phyloP scores from a whole-genome alignment of 2,113 vertebrate genomes.

The Stictonetta naevosa region DNA sequence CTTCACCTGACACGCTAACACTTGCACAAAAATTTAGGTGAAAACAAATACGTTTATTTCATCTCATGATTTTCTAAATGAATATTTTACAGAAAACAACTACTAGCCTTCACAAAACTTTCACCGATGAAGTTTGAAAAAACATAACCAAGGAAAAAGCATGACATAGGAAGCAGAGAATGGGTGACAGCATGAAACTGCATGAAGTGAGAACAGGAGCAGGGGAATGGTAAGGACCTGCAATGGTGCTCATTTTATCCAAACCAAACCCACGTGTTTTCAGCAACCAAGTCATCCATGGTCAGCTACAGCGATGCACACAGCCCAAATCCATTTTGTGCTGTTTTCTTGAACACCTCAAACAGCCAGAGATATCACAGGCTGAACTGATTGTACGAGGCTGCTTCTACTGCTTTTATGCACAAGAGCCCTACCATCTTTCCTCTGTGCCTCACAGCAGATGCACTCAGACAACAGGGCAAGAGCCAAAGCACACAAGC shows the following conservation, averaged over 20 bases:
- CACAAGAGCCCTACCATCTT: rapidly evolving
- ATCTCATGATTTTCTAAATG: neutral
- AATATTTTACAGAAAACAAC: neutral
- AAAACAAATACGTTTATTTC: neutral
- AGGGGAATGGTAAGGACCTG: neutral
- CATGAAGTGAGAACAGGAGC: neutral
- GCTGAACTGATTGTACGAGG: neutral
- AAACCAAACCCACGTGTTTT: rapidly evolving
- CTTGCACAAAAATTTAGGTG: neutral
- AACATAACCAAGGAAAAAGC: neutral
- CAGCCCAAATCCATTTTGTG: neutral
- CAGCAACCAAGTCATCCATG: neutral
- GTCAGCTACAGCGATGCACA: rapidly evolving
- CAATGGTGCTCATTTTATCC: neutral
- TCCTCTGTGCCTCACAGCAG: neutral
- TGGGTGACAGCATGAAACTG: neutral
- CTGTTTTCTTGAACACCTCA: neutral
- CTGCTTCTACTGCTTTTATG: neutral
- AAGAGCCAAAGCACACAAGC: neutral
- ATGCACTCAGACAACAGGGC: rapidly evolving
- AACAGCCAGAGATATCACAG: neutral
- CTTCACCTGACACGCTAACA: neutral
- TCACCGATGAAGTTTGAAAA: neutral
- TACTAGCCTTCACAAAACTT: neutral
- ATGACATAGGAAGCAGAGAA: neutral